Conservation (phyloP, 23 tunicate species). For the Trididemnum clinides region DNA sequence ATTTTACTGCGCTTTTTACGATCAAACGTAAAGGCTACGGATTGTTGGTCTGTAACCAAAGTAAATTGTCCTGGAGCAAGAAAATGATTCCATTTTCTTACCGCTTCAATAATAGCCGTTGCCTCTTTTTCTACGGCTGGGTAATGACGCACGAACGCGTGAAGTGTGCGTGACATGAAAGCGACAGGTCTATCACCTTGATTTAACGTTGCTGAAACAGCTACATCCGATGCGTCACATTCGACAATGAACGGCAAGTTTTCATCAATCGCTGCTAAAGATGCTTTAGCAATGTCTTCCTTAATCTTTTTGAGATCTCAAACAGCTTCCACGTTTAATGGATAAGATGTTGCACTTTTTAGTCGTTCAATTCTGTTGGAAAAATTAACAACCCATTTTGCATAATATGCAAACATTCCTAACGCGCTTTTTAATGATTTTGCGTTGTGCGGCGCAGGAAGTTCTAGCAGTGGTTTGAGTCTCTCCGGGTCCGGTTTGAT, state of each 20-base stretch:
- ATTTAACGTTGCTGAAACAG: slow-evolving; percentile 19
- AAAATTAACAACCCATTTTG: too few relatives aligned
- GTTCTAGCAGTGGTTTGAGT: background rate
- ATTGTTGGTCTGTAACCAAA: slow-evolving; percentile 32
- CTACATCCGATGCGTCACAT: slow-evolving; percentile 47
- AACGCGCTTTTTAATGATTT: slow-evolving; percentile 4
- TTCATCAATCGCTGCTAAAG: slow-evolving; percentile 22
- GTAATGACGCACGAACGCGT: background rate
- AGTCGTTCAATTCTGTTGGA: too few relatives aligned
- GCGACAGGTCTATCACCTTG: slow-evolving; percentile 38
- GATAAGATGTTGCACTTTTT: background rate
- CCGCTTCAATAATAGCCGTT: slow-evolving; percentile 30
- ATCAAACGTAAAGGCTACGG: slow-evolving; percentile 47
- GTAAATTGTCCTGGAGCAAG: slow-evolving; percentile 13
- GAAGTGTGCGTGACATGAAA: slow-evolving; percentile 1
- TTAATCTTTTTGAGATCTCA: background rate
- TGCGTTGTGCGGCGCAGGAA: background rate
- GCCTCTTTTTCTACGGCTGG: slow-evolving; percentile 48
- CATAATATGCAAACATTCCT: background rate
- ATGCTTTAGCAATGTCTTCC: background rate
- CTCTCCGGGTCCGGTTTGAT: slow-evolving; percentile 29
- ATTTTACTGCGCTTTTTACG: background rate
- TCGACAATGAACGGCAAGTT: slow-evolving; percentile 21
- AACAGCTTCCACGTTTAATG: background rate
- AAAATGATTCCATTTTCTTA: slow-evolving; percentile 32